Percentiles rank a stretch among this genome's conserved stretches.
phyloP scores from a whole-genome alignment of 2,797 vertebrate genomes.

The Pteronotus mesoamericanus region DNA sequence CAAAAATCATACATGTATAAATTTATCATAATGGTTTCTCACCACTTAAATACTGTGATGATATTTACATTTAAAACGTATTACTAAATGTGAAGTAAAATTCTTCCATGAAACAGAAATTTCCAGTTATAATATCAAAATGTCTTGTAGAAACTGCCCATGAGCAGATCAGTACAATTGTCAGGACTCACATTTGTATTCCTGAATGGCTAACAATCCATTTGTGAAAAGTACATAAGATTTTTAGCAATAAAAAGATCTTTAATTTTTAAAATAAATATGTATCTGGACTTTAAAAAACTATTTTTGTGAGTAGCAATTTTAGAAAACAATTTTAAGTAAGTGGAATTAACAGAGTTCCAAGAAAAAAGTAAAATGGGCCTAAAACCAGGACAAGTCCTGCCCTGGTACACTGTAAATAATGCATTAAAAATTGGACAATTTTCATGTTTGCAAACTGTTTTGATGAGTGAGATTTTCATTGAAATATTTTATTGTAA shows the following conservation, averaged over 20 bases:
- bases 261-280: not conserved
- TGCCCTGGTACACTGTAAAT: not conserved
- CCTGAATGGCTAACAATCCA: conserved; percentile 20
- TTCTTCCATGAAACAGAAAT: not conserved
- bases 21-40: not conserved
- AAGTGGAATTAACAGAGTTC: not conserved
- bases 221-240: not conserved
- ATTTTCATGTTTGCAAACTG: not conserved
- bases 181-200: conserved; percentile 49
- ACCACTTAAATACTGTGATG: not conserved
- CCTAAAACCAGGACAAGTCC: not conserved
- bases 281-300: not conserved
- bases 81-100: not conserved
- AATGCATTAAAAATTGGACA: not conserved
- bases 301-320: not conserved
- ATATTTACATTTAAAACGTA: not conserved
- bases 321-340: not conserved
- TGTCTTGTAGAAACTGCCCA: not conserved
- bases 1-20: not conserved
- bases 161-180: not conserved
- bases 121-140: not conserved
- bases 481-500: not conserved
- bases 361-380: not conserved
- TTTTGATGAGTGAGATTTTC: not conserved
- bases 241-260: conserved; percentile 17